phyloP scores from a whole-genome alignment of 2,888 invertebrate species.

The Drosophila testacea region DNA sequence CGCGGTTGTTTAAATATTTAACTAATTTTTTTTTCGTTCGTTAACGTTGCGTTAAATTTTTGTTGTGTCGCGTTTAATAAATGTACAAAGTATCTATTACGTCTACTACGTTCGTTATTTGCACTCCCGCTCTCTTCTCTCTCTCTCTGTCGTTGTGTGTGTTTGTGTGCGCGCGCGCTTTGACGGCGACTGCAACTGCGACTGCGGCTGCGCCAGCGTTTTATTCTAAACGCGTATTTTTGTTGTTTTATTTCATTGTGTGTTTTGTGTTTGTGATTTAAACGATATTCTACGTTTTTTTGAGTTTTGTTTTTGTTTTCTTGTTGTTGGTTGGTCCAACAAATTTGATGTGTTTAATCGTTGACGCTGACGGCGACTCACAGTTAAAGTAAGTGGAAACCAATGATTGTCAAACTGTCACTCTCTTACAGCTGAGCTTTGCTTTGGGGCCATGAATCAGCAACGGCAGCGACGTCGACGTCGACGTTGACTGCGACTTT shows the following conservation, averaged over 20 bases:
- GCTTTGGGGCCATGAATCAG: too few relatives aligned
- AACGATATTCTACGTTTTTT: too few relatives aligned
- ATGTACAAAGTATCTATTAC: too few relatives aligned
- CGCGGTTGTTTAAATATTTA: conserved; percentile 24
- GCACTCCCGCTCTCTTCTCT: too few relatives aligned
- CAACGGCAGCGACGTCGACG: background rate
- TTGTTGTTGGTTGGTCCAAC: conserved; percentile 15
- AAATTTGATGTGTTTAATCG: conserved; percentile 26
- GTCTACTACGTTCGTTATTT: too few relatives aligned
- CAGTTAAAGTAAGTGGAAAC: conserved; percentile 44
- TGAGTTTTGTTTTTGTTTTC: conserved; percentile 9
- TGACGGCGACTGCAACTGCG: conserved; percentile 30
- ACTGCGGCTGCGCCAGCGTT: conserved; percentile 44
- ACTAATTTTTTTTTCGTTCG: background rate
- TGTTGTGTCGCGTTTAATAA: conserved; percentile 9
- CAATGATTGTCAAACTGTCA: conserved; percentile 44
- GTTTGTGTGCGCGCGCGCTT: conserved; percentile 61
- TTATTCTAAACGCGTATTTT: conserved; percentile 41
- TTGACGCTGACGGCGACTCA: background rate
- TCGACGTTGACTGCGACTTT: background rate
- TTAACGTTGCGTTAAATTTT: conserved; percentile 20
- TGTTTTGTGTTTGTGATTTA: conserved; percentile 28
- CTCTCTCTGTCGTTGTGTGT: conserved; percentile 2
- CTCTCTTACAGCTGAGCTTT: too few relatives aligned
- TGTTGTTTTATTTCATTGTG: conserved; percentile 39